Evolutionary conservation across 2,888 invertebrate species (phyloP).

Genomic region (Drosophila formosana): DNA sequence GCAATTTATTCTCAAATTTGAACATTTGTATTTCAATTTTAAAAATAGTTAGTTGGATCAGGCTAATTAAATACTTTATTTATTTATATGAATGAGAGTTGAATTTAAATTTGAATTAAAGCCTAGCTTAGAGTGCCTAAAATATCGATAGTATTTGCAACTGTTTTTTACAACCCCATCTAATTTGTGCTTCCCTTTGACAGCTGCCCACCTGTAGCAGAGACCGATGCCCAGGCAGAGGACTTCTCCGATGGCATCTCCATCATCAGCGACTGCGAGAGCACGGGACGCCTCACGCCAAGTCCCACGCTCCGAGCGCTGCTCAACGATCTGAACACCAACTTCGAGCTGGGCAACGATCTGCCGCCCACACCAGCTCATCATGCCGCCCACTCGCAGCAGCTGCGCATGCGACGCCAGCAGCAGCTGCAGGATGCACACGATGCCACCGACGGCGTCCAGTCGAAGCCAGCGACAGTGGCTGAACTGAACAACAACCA

Average conservation of each 20-base stretch:
- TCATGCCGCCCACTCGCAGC: background rate
- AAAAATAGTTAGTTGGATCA: too few species aligned
- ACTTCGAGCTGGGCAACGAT: slow-evolving; percentile 32
- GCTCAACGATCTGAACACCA: slow-evolving; percentile 69
- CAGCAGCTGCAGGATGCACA: slow-evolving; percentile 1
- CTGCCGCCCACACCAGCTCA: slow-evolving; percentile 30
- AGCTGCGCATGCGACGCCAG: slow-evolving; percentile 24
- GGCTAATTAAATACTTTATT: too few species aligned
- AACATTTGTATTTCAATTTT: too few species aligned
- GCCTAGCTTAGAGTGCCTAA: too few species aligned
- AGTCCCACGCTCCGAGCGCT: slow-evolving; percentile 75
- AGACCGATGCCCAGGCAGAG: slow-evolving; percentile 65
- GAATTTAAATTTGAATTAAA: too few species aligned
- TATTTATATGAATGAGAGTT: too few species aligned
- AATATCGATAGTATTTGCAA: too few species aligned
- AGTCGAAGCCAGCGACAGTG: background rate
- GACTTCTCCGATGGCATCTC: slow-evolving; percentile 85
- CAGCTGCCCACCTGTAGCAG: slow-evolving; percentile 51
- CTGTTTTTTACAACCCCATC: background rate
- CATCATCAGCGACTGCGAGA: slow-evolving; percentile 84
- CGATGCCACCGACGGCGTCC: slow-evolving; percentile 1
- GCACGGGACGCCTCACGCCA: slow-evolving; percentile 82
- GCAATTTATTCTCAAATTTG: too few species aligned
- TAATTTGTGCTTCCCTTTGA: background rate
- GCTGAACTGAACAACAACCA: background rate